Evolutionary conservation across 2,888 invertebrate species (phyloP).

Genomic region (Tenthredo livida): DNA sequence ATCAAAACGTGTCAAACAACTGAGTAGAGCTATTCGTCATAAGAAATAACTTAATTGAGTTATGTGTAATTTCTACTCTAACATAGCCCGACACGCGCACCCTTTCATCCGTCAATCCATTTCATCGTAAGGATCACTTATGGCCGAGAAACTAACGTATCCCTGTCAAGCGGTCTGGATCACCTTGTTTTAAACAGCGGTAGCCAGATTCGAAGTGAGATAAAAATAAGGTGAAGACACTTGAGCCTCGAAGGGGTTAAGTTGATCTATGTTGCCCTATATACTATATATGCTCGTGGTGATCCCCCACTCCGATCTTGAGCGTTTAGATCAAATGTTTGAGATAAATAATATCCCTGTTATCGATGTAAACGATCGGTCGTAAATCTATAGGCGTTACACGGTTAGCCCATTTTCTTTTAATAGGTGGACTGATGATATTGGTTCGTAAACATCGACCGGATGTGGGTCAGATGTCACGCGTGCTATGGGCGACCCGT

Average conservation of each 20-base stretch:
- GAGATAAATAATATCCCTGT: conserved; percentile 59
- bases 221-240: conserved; percentile 53
- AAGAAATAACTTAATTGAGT: conserved; percentile 26
- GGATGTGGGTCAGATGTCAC: conserved; percentile 72
- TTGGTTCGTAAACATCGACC: conserved; percentile 62
- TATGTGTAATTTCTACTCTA: background rate
- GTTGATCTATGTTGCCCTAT: conserved; percentile 49
- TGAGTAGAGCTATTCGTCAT: background rate
- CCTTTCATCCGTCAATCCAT: conserved; percentile 26
- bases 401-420: conserved; percentile 54
- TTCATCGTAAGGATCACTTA: background rate
- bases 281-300: background rate
- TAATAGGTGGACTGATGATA: conserved; percentile 57
- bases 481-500: conserved; percentile 64
- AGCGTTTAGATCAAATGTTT: conserved; percentile 56
- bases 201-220: conserved; percentile 50
- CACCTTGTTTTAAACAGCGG: conserved; percentile 31
- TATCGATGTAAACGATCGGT: conserved; percentile 57
- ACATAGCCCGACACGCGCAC: background rate
- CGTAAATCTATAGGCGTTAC: conserved; percentile 59
- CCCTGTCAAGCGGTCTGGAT: conserved; percentile 18
- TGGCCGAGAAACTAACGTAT: background rate
- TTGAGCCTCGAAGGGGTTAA: conserved; percentile 52
- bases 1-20: background rate
- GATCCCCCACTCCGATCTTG: conserved; percentile 2